Evolutionary conservation across 2,113 vertebrate species (phyloP).

Genomic region (Penelope pileata): DNA sequence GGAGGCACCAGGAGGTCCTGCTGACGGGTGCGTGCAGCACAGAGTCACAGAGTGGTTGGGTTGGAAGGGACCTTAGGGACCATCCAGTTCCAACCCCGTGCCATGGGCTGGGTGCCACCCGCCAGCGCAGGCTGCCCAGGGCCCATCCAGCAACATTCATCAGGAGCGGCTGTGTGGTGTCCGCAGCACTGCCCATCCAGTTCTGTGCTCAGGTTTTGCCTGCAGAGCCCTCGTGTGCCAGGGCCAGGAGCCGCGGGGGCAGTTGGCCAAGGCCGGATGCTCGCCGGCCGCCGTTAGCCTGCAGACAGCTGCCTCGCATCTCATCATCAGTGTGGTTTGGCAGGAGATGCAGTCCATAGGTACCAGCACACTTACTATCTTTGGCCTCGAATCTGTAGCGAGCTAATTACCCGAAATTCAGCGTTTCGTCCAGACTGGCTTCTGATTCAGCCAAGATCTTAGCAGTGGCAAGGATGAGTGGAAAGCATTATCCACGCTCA

Average conservation of each 20-base stretch:
- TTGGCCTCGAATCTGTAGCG: neutral
- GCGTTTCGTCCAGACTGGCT: neutral
- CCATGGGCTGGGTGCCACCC: too few relatives aligned
- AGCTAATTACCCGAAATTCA: neutral
- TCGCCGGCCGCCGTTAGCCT: fast-evolving
- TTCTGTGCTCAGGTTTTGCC: neutral
- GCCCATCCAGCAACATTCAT: neutral
- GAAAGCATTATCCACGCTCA: neutral
- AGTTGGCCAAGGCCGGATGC: neutral
- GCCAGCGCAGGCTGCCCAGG: too few relatives aligned
- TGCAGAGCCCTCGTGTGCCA: fast-evolving
- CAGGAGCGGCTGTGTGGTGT: neutral
- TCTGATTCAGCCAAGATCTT: neutral
- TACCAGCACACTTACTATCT: neutral
- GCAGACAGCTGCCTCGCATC: neutral
- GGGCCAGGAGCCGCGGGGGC: neutral
- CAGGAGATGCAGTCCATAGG: neutral
- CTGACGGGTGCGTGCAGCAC: fast-evolving
- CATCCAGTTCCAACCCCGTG: too few relatives aligned
- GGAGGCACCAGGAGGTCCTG: neutral
- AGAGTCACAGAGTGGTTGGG: neutral
- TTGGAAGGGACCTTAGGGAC: neutral
- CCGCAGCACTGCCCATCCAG: neutral
- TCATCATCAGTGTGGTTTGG: neutral
- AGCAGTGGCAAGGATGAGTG: neutral